A percentile compares a stretch with the other conserved stretches of the same genome.
phyloP scores from a whole-genome alignment of 1,140 invertebrate genomes.

The Drosophila melanica region DNA sequence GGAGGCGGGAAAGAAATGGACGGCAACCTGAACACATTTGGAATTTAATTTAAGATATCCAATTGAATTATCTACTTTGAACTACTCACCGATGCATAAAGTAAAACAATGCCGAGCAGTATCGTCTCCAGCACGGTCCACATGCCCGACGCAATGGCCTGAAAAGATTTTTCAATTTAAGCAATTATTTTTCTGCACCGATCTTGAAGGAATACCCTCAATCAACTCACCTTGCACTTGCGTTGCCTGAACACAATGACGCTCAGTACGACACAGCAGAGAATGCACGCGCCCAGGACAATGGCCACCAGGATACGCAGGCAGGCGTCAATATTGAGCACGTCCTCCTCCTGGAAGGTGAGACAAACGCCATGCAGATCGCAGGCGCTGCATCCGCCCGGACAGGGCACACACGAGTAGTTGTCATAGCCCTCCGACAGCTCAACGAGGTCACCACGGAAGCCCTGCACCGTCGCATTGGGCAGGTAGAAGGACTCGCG shows the following conservation, averaged over 20 bases:
- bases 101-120: conserved; percentile 91
- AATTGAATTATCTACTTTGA: too few relatives aligned
- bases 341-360: conserved; percentile 82
- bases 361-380: conserved; percentile 85
- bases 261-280: conserved; percentile 88
- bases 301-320: conserved; percentile 88
- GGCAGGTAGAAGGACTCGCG: conserved; percentile 84
- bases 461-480: conserved; percentile 84
- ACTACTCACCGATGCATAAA: conserved; percentile 92
- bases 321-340: conserved; percentile 85
- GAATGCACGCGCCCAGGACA: conserved; percentile 89
- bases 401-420: conserved; percentile 87
- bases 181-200: too few relatives aligned
- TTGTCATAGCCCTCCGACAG: conserved; percentile 80
- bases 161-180: conserved; percentile 40
- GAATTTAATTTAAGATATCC: too few relatives aligned
- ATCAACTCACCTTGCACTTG: conserved; percentile 90
- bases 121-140: conserved; percentile 96
- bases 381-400: conserved; percentile 85
- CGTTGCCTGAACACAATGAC: conserved; percentile 90
- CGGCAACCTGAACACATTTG: conserved; percentile 88
- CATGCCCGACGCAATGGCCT: conserved; percentile 92
- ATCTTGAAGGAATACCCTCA: not conserved
- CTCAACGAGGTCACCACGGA: conserved; percentile 84
- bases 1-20: conserved; percentile 91